phyloP scores from a whole-genome alignment of 1,140 invertebrate species.

The Heterodera carotae region DNA sequence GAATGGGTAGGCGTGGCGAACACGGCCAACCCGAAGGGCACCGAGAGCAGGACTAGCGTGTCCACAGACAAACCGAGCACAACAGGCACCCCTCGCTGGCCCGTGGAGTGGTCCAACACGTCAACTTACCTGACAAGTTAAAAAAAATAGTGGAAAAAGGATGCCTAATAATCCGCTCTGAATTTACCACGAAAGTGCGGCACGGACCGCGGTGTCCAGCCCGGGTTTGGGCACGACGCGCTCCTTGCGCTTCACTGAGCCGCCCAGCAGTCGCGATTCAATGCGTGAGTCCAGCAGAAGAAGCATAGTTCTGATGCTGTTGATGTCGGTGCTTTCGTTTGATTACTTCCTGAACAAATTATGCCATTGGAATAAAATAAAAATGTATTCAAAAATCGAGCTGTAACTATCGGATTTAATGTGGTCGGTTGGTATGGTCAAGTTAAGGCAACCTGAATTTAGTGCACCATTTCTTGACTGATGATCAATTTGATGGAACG shows the following conservation, averaged over 20 bases:
- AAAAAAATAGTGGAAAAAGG: not conserved
- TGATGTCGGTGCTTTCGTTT: too few relatives aligned
- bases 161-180: not conserved
- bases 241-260: constrained; percentile 73
- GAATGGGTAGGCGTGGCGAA: constrained; percentile 82
- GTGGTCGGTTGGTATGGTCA: too few relatives aligned
- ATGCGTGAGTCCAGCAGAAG: too few relatives aligned
- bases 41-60: constrained; percentile 82
- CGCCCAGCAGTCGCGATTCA: constrained; percentile 61
- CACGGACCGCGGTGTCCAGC: constrained; percentile 72
- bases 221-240: constrained; percentile 73
- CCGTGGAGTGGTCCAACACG: constrained; percentile 72
- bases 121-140: constrained; percentile 38
- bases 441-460: constrained; percentile 79
- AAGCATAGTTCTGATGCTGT: too few relatives aligned
- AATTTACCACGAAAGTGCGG: constrained; percentile 79
- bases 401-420: too few relatives aligned
- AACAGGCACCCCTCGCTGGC: constrained; percentile 74
- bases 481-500: constrained; percentile 90
- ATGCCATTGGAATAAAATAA: too few relatives aligned
- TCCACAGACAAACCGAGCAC: constrained; percentile 82
- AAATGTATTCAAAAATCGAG: too few relatives aligned
- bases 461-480: constrained; percentile 88
- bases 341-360: too few relatives aligned
- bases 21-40: constrained; percentile 78